Base-by-base conservation (phyloP, 2,888 invertebrate species). In the Macrophya annulata region DNA sequence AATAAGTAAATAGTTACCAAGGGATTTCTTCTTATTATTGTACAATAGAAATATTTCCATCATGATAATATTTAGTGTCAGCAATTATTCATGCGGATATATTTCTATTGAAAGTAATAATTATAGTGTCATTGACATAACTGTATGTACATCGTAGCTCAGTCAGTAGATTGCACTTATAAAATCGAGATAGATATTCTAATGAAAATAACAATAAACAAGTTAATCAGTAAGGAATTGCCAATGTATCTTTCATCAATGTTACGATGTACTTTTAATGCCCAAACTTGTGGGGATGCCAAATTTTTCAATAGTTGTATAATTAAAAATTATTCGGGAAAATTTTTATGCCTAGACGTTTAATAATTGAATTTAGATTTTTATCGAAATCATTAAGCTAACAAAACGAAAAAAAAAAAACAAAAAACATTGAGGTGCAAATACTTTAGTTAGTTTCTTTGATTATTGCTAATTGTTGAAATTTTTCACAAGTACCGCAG, bases 251-350 rank as follows among this genome's bases (percentile, higher is more conserved):
- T 62, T 62, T 62, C 62, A 62, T 62, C 62, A 25, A 62, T 25
- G 6, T 76, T 71, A 71, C n/a, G 71, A 71, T 71, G 40, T 31
- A 62, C 62, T 10, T 62, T 62, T 71, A 25, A 71, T 31, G 21
- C 48, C 12, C 21, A 48, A 43, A 76, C 5, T 48, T 59, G 59
- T 37, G 17, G 59, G 31, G 59, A 79, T 79, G 79, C 79, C 79
- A 79, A 79, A 79, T 79, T 79, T 79, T 55, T n/a, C 79, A 12
- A 79, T 76, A 76, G 74, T 48, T 71, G n/a, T n/a, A 71, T 76
- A 45, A 71, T 71, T 8, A 79, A 4, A 12, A 55, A 79, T 40
- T n/a, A 59, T 59, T 59, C 59, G 25, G n/a, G 37, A 59, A 76
- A 55, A 31, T 31, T 31, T 62, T 40, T 31, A 62, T 59, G 59